Percentiles rank a stretch among this genome's conserved stretches.
Conservation (phyloP, 2,113 vertebrate genomes). For the Ciconia boyciana region DNA sequence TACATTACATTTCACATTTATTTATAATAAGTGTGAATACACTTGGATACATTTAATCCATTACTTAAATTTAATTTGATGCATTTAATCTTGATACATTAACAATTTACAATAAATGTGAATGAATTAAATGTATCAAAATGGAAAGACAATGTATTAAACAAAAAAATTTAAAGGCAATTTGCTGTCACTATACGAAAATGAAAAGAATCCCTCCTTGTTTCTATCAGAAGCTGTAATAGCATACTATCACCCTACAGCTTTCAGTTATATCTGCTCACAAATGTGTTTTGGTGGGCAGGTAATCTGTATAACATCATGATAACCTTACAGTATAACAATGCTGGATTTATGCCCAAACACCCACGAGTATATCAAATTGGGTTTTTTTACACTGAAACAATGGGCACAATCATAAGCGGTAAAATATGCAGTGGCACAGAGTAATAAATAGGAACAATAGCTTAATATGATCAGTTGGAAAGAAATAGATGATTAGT, state of each 20-base stretch:
- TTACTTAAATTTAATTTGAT: background rate
- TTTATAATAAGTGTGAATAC: background rate
- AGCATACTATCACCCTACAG: background rate
- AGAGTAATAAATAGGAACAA: background rate
- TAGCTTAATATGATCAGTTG: background rate
- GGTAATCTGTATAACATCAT: background rate
- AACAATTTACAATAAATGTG: background rate
- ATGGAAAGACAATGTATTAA: background rate
- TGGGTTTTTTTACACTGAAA: background rate
- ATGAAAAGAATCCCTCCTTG: background rate
- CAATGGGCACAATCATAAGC: background rate
- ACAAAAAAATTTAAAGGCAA: background rate
- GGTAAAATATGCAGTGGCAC: background rate
- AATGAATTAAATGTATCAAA: background rate
- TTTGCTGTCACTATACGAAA: background rate
- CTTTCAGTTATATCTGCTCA: background rate
- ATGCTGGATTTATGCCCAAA: background rate
- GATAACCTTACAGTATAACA: background rate
- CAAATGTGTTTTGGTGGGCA: background rate
- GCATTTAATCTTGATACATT: background rate
- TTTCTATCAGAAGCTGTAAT: background rate
- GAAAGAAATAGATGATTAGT: background rate
- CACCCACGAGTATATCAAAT: background rate
- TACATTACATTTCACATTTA: background rate
- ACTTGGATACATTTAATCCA: background rate